Evolutionary conservation across 2,113 vertebrate genomes (phyloP).

Genomic region (Amblyornis subalaris): DNA sequence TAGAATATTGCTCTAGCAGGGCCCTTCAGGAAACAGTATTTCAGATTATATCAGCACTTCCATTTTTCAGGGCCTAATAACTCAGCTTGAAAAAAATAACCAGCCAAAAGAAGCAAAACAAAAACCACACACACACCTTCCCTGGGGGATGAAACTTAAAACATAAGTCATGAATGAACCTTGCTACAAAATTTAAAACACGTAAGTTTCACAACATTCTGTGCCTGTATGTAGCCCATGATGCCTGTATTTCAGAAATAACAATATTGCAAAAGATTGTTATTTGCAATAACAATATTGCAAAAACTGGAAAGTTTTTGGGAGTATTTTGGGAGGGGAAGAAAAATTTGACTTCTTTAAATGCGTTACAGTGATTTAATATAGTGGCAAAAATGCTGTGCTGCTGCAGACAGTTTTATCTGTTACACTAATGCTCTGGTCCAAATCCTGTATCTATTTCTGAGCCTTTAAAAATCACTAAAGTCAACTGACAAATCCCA

Average conservation of each 20-base stretch:
- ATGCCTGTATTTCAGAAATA: not conserved
- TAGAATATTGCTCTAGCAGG: slow-evolving; percentile 10
- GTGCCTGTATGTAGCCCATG: not conserved
- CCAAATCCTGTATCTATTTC: not conserved
- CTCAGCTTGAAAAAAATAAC: not conserved
- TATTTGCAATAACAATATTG: not conserved
- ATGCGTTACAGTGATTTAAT: not conserved
- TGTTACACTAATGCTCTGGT: not conserved
- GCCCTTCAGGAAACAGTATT: slow-evolving; percentile 50
- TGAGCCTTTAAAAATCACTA: not conserved
- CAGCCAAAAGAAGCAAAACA: not conserved
- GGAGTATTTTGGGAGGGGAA: not conserved
- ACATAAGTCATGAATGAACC: not conserved
- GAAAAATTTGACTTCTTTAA: not conserved
- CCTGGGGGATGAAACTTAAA: not conserved
- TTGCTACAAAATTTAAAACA: not conserved
- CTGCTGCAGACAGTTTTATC: not conserved
- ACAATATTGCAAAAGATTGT: not conserved
- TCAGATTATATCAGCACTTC: slow-evolving; percentile 48
- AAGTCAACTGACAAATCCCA: not conserved
- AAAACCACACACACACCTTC: not conserved
- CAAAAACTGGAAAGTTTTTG: not conserved
- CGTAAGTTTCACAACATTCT: not conserved
- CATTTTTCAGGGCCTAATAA: slow-evolving; percentile 48
- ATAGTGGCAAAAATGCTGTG: not conserved